phyloP scores from a whole-genome alignment of 2,888 invertebrate species.

The Branchellion lobata region DNA sequence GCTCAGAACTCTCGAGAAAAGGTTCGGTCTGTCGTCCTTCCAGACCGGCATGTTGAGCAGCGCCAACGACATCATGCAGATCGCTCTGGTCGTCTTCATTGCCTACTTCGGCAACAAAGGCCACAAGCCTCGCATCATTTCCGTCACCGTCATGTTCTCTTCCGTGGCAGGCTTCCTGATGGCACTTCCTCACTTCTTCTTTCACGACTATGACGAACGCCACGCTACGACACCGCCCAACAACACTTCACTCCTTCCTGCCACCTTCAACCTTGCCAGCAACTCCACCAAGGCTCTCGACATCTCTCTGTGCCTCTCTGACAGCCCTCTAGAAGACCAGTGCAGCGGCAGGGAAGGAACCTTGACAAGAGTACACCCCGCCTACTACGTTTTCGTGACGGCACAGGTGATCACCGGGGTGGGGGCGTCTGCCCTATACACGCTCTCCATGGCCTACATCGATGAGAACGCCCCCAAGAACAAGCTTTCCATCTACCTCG shows the following conservation, averaged over 20 bases:
- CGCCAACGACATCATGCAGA: conserved; percentile 50
- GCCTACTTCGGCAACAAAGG: conserved; percentile 50
- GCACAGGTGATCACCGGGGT: conserved; percentile 49
- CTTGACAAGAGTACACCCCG: conserved; percentile 33
- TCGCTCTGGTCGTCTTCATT: conserved; percentile 49
- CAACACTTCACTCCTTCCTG: neutral
- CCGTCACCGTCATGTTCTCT: conserved; percentile 44
- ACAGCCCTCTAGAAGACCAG: neutral
- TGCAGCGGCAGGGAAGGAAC: neutral
- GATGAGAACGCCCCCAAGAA: conserved; percentile 55
- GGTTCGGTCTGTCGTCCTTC: conserved; percentile 50
- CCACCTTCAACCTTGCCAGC: neutral
- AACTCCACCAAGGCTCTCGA: neutral
- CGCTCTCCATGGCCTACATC: conserved; percentile 56
- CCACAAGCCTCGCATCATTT: conserved; percentile 50
- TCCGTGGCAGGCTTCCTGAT: conserved; percentile 48
- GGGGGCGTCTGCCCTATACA: conserved; percentile 52
- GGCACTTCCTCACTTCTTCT: conserved; percentile 49
- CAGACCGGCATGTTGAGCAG: conserved; percentile 49
- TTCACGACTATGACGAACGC: conserved; percentile 4
- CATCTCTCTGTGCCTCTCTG: no score
- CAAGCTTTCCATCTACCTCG: conserved; percentile 54
- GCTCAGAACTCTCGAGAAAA: conserved; percentile 50
- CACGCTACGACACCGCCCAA: neutral
- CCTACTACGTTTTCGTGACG: conserved; percentile 45